Conservation (phyloP, 1,140 invertebrate genomes). For the Tetraneura akinire region DNA sequence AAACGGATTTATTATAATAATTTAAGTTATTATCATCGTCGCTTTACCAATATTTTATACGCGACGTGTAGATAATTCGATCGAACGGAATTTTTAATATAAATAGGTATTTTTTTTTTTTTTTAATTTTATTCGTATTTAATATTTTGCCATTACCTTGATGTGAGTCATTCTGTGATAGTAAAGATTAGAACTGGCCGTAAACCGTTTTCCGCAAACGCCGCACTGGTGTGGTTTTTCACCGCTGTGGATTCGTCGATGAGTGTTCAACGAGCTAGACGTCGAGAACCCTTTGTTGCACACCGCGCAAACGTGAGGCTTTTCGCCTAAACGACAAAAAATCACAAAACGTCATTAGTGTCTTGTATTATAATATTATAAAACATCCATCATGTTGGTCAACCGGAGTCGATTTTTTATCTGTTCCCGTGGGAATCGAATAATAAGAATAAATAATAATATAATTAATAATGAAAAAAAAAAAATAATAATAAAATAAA, state of each 20-base stretch:
- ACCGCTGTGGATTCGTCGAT: slow-evolving; percentile 91
- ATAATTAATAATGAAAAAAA: too few relatives aligned
- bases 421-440: neutral
- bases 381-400: neutral
- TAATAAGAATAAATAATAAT: too few relatives aligned
- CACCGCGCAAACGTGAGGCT: slow-evolving; percentile 94
- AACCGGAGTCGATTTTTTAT: neutral
- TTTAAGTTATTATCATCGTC: too few relatives aligned
- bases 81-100: too few relatives aligned
- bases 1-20: too few relatives aligned
- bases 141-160: slow-evolving; percentile 71
- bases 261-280: slow-evolving; percentile 92
- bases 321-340: slow-evolving; percentile 76
- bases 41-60: too few relatives aligned
- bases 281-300: slow-evolving; percentile 96
- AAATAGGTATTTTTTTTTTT: too few relatives aligned
- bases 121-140: too few relatives aligned
- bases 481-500: neutral
- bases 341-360: neutral
- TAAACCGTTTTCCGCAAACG: slow-evolving; percentile 93
- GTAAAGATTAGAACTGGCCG: slow-evolving; percentile 93
- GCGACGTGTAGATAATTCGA: too few relatives aligned
- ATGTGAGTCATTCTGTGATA: slow-evolving; percentile 98
- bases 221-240: slow-evolving; percentile 95
- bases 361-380: too few relatives aligned